Conservation (phyloP, 1,140 invertebrate genomes). For the Drosophila bifasciata region DNA sequence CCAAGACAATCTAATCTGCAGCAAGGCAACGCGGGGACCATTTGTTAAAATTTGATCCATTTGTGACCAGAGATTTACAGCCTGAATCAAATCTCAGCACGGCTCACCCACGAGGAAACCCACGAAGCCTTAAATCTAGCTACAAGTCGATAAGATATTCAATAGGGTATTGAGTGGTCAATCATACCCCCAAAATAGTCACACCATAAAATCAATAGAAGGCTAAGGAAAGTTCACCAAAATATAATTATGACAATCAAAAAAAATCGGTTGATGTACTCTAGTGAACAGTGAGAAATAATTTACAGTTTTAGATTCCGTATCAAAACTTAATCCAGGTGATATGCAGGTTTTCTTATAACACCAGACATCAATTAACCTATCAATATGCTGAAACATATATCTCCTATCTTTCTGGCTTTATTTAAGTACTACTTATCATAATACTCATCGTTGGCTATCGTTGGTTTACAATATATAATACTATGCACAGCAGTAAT, state of each 20-base stretch:
- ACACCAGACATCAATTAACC: no score
- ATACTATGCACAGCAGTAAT: constrained; percentile 66
- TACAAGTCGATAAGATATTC: constrained; percentile 25
- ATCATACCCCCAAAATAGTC: constrained; percentile 21
- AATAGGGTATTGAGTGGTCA: constrained; percentile 6
- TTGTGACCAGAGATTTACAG: constrained; percentile 21
- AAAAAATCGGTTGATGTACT: not conserved
- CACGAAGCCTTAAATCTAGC: constrained; percentile 9
- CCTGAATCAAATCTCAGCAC: constrained; percentile 17
- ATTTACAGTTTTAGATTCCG: no score
- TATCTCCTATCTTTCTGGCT: constrained; percentile 23
- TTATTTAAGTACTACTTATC: constrained; percentile 60
- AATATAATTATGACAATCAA: not conserved
- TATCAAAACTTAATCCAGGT: no score
- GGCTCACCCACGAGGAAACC: not conserved
- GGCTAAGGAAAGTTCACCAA: not conserved
- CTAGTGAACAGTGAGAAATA: not conserved
- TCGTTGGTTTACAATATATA: constrained; percentile 43
- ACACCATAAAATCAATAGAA: constrained; percentile 16
- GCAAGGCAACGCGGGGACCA: not conserved
- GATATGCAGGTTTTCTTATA: not conserved
- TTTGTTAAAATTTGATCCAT: not conserved
- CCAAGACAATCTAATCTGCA: constrained; percentile 10
- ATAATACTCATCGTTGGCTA: constrained; percentile 42
- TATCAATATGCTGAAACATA: not conserved